Base-by-base conservation (phyloP, 2,888 invertebrate species). In the Hecatera dysodea region DNA sequence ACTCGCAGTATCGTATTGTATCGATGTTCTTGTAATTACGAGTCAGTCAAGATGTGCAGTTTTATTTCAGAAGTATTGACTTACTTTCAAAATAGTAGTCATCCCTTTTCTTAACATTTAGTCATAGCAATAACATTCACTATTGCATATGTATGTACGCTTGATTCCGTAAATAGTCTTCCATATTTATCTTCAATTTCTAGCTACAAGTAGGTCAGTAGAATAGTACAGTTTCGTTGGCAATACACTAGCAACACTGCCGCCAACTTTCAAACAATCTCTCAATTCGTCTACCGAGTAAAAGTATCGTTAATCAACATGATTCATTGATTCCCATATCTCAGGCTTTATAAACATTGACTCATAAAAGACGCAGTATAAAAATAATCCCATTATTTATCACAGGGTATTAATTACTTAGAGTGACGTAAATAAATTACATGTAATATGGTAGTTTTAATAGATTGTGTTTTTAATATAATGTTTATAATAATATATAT, bases 221-320 rank as follows among this genome's bases (percentile, higher is more conserved):
- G 22, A 46, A 74, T 17, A 36, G 39, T 42, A 17, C 12, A 6
- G 56, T 39, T 44, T 33, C 19, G 15, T 72, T 80, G 76, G 76
- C 76, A 80, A 6, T 56, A 33, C 66, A 46, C 61, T 69, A 70
- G 70, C 65, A 46, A 60, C 33, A 69, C 68, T 79, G 83, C 67
- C 46, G 69, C 67, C 70, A 70, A 64, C 15, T 27, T 77, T 72
- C 50, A 56, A 63, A 48, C 42, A 79, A 66, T 72, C 69, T 60
- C 24, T 0, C n/a, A 9, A 11, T 66, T 53, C 9, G 46, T 65
- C 33, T 36, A 24, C 24, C n/a, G 59, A 52, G 7, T 46, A 12
- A 56, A 9, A 22, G 15, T 61, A 44, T 27, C 8, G 33, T 36
- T n/a, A 46, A 65, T 52, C 50, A 33, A 22, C 27, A 50, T 50